Conservation (phyloP, 2,113 vertebrate species). For the Glaucidium brasilianum region DNA sequence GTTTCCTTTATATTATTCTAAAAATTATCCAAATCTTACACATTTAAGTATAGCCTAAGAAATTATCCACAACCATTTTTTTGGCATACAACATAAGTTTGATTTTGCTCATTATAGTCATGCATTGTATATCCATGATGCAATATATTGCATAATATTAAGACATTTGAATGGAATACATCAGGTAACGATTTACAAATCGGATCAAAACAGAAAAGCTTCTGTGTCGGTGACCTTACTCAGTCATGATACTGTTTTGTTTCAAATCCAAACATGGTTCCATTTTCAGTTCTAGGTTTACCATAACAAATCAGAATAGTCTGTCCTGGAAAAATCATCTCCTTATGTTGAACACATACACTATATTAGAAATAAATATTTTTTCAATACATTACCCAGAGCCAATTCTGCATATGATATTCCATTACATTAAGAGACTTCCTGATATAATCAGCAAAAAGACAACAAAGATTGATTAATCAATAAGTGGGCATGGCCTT, state of each 20-base stretch:
- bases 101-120: background rate
- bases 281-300: background rate
- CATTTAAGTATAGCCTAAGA: background rate
- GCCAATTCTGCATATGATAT: constrained; percentile 29
- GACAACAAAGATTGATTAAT: constrained; percentile 73
- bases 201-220: background rate
- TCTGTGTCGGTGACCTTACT: background rate
- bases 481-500: constrained; percentile 75
- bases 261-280: background rate
- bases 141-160: background rate
- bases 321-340: background rate
- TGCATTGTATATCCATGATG: fast-evolving
- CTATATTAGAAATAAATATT: constrained; percentile 13
- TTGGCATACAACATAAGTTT: background rate
- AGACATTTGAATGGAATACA: background rate
- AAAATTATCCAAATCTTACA: background rate
- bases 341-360: background rate
- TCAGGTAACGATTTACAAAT: background rate
- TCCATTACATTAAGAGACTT: constrained; percentile 67
- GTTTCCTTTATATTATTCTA: background rate
- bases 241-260: background rate
- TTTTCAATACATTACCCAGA: constrained; percentile 43
- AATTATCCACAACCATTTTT: background rate
- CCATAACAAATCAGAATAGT: background rate
- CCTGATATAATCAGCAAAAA: constrained; percentile 60